phyloP scores from a whole-genome alignment of 2,888 invertebrate species.

The Lycaena phlaeas region DNA sequence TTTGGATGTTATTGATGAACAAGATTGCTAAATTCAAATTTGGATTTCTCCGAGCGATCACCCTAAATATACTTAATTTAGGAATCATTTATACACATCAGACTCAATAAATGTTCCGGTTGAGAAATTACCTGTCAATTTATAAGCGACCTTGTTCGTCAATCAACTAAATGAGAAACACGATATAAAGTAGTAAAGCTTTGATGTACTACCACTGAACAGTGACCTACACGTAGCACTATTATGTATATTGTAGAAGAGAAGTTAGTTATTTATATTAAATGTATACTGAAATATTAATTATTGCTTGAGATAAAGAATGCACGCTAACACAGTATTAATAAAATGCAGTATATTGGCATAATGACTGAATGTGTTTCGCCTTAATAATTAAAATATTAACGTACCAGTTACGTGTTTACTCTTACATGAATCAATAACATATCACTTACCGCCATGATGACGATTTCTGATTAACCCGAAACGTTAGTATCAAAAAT shows the following conservation, averaged over 20 bases:
- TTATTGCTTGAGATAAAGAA: background rate
- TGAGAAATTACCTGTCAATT: background rate
- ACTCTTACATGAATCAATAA: too few relatives aligned
- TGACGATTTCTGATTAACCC: too few relatives aligned
- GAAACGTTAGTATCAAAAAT: too few relatives aligned
- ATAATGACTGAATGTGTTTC: background rate
- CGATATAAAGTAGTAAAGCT: background rate
- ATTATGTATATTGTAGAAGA: background rate
- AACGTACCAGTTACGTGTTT: too few relatives aligned
- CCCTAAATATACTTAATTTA: too few relatives aligned
- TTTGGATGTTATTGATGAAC: constrained; percentile 11
- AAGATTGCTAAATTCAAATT: constrained; percentile 17
- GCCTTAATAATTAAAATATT: background rate
- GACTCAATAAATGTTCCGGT: background rate
- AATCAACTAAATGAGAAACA: background rate
- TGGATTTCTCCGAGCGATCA: too few relatives aligned
- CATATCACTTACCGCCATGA: too few relatives aligned
- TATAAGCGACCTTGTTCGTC: constrained; percentile 1
- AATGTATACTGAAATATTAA: background rate
- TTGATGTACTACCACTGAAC: background rate
- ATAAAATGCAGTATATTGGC: background rate
- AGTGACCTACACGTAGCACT: background rate
- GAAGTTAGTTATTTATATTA: background rate
- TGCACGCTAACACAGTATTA: background rate
- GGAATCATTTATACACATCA: too few relatives aligned